Conservation (phyloP, 2,113 vertebrate genomes). For the Apistogramma diplotaenia region DNA sequence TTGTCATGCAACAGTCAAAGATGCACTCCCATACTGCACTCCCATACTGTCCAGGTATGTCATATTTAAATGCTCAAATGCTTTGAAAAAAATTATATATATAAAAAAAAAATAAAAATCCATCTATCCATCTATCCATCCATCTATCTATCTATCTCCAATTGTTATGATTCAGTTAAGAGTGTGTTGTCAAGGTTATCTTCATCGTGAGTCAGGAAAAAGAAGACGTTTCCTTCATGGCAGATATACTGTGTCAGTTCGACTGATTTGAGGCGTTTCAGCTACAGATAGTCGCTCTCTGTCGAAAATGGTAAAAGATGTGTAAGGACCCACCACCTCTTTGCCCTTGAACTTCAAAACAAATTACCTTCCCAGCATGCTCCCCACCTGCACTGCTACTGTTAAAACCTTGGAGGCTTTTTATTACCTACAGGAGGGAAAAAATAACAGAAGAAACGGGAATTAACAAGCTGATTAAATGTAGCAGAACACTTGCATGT, state of each 20-base stretch:
- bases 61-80: too few relatives aligned
- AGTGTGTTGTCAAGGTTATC: slow-evolving; percentile 47
- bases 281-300: slow-evolving; percentile 20
- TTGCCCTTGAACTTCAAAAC: slow-evolving; percentile 40
- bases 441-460: slow-evolving; percentile 10
- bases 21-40: background rate
- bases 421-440: background rate
- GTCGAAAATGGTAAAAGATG: slow-evolving; percentile 27
- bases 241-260: slow-evolving; percentile 23
- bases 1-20: background rate
- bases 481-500: slow-evolving; percentile 6
- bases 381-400: background rate
- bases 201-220: background rate
- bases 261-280: slow-evolving; percentile 35
- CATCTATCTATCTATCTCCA: too few relatives aligned
- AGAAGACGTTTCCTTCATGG: background rate
- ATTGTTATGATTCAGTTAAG: too few relatives aligned
- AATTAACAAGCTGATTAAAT: slow-evolving; percentile 28
- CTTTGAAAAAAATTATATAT: too few relatives aligned
- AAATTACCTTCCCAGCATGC: slow-evolving; percentile 18
- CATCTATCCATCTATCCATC: too few relatives aligned
- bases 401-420: background rate
- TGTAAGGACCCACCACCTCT: slow-evolving; percentile 1
- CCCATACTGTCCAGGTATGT: background rate
- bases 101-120: too few relatives aligned